These are phyloP conservation scores for Silurus lanzhouensis DNA, from an alignment of 2,797 vertebrate genomes.

Conservation along the genomic window DNA sequence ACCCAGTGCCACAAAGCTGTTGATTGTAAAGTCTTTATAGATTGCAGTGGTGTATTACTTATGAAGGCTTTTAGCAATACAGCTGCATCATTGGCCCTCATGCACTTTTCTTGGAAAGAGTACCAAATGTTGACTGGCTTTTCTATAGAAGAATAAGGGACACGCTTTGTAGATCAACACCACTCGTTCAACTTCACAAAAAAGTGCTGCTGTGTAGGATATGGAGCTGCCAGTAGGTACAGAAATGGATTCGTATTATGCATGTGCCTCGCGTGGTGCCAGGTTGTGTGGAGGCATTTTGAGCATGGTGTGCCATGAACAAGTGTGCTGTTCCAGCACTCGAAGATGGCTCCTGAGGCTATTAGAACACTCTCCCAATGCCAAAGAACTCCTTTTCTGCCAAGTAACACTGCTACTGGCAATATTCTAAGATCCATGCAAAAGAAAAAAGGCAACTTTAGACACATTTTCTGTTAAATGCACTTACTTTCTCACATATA, in stretches of 20 bases:
- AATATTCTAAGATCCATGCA: constrained; percentile 33
- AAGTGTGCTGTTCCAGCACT: constrained; percentile 45
- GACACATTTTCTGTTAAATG: background rate
- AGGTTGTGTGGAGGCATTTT: constrained; percentile 55
- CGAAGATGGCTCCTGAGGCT: constrained; percentile 42
- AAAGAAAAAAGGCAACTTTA: constrained; percentile 10
- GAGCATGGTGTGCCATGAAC: constrained; percentile 39
- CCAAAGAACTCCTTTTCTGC: constrained; percentile 50
- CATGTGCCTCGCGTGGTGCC: constrained; percentile 40
- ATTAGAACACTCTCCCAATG: constrained; percentile 49
- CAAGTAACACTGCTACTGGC: constrained; percentile 52
- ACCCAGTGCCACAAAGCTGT: background rate
- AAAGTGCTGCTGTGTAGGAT: constrained; percentile 7
- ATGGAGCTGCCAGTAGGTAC: constrained; percentile 5
- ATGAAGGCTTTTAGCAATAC: background rate
- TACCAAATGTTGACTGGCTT: background rate
- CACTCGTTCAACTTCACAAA: background rate
- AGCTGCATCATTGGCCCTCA: background rate
- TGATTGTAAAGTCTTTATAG: background rate
- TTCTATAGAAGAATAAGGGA: background rate
- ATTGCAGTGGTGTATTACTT: background rate
- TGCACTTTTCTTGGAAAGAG: background rate
- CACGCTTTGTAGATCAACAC: background rate
- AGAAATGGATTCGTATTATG: constrained; percentile 12
- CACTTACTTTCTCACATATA: background rate